Evolutionary conservation across 2,888 invertebrate species (phyloP).

Genomic region (Pachydiplax longipennis): DNA sequence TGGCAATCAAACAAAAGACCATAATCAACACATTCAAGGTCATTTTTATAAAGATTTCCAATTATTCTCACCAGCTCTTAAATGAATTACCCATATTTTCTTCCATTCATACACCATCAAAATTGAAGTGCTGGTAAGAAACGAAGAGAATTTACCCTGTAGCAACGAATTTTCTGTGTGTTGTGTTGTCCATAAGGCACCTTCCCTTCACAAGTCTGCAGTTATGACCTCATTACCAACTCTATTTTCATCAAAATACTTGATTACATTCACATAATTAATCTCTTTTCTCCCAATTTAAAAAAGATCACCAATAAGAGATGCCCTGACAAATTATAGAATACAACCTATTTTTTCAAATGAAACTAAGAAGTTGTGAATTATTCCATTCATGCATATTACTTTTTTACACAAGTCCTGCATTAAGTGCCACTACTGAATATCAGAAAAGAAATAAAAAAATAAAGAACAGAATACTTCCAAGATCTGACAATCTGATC

Average conservation of each 20-base stretch:
- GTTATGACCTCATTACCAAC: not conserved
- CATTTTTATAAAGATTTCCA: not conserved
- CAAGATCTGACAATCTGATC: not conserved
- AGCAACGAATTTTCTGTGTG: constrained; percentile 28
- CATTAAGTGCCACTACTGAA: not conserved
- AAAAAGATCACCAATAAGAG: not conserved
- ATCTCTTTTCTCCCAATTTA: not conserved
- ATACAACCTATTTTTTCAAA: too few relatives aligned
- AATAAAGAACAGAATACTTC: not conserved
- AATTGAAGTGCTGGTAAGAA: not conserved
- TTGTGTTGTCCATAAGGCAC: constrained; percentile 40
- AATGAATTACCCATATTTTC: not conserved
- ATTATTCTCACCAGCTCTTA: not conserved
- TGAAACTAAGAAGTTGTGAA: not conserved
- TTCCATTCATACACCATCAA: not conserved
- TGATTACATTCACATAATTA: not conserved
- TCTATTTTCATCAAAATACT: not conserved
- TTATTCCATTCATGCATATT: not conserved
- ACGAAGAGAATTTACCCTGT: constrained; percentile 32
- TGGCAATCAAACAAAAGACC: not conserved
- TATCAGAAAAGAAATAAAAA: not conserved
- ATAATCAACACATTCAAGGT: not conserved
- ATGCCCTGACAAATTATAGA: not conserved
- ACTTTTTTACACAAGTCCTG: not conserved
- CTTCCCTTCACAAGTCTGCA: constrained; percentile 5